phyloP scores from a whole-genome alignment of 1,140 invertebrate genomes.

The Euwallacea similis region DNA sequence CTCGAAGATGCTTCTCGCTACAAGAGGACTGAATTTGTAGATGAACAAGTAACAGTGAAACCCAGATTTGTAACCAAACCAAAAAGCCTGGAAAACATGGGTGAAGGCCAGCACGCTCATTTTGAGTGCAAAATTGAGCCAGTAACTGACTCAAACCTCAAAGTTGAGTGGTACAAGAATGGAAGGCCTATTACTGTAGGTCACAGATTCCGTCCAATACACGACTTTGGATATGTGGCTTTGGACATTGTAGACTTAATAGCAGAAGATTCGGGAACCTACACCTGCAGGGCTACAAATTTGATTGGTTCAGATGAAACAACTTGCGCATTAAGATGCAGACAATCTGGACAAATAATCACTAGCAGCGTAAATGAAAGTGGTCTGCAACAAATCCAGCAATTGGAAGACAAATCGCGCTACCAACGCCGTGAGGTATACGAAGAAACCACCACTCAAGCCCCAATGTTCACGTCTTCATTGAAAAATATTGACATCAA shows the following conservation, averaged over 20 bases:
- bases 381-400: constrained; percentile 83
- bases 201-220: constrained; percentile 89
- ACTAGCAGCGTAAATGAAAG: constrained; percentile 82
- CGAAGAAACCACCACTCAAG: constrained; percentile 84
- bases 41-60: constrained; percentile 80
- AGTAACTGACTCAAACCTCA: constrained; percentile 90
- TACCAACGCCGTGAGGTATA: constrained; percentile 72
- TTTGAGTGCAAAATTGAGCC: constrained; percentile 98
- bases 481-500: constrained; percentile 88
- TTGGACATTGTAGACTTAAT: constrained; percentile 89
- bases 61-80: constrained; percentile 84
- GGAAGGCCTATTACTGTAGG: constrained; percentile 84
- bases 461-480: constrained; percentile 88
- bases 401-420: constrained; percentile 79
- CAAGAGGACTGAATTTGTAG: constrained; percentile 77
- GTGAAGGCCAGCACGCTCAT: constrained; percentile 91
- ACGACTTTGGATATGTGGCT: constrained; percentile 94
- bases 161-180: constrained; percentile 94
- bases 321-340: constrained; percentile 69
- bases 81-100: constrained; percentile 79
- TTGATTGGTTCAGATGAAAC: constrained; percentile 85
- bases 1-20: constrained; percentile 86
- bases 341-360: constrained; percentile 75
- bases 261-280: constrained; percentile 90
- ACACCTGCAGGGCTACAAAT: constrained; percentile 92